Conservation (phyloP, 2,888 invertebrate species). For the Pocota personata region DNA sequence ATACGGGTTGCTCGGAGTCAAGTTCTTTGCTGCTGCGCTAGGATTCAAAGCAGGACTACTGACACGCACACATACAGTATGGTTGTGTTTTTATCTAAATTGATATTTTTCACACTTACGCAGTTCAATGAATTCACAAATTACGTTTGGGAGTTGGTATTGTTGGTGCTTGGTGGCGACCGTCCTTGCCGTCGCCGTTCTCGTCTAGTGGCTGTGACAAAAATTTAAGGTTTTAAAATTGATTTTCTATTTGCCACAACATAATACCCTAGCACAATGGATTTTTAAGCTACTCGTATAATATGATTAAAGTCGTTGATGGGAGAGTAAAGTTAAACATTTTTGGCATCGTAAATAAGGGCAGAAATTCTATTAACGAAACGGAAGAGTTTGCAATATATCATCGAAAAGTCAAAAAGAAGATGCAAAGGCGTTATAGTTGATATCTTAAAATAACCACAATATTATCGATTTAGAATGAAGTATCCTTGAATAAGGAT, state of each 20-base stretch:
- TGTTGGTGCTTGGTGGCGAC: constrained; percentile 68
- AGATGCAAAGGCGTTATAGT: too few relatives aligned
- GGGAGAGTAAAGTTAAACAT: constrained; percentile 4
- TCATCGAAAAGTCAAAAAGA: too few relatives aligned
- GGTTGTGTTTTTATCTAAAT: constrained; percentile 81
- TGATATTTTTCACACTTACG: constrained; percentile 83
- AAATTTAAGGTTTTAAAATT: constrained; percentile 70
- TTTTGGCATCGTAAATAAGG: constrained; percentile 5
- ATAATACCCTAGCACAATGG: constrained; percentile 47
- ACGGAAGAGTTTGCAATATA: background rate
- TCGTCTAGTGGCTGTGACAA: constrained; percentile 54
- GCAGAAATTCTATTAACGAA: background rate
- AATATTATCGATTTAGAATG: too few relatives aligned
- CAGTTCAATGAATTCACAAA: constrained; percentile 83
- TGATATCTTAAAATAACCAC: too few relatives aligned
- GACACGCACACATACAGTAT: constrained; percentile 9
- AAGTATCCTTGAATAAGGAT: too few relatives aligned
- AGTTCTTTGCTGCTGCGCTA: constrained; percentile 53
- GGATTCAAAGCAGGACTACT: constrained; percentile 34
- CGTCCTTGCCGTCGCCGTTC: constrained; percentile 60
- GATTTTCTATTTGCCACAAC: constrained; percentile 69
- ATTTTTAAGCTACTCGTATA: constrained; percentile 56
- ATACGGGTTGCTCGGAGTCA: constrained; percentile 79
- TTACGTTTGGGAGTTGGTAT: constrained; percentile 82
- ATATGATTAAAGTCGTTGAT: constrained; percentile 53